A percentile compares a stretch with the other conserved stretches of the same genome.
Conservation (phyloP, 2,113 vertebrate genomes). For the Calidris pygmaea region DNA sequence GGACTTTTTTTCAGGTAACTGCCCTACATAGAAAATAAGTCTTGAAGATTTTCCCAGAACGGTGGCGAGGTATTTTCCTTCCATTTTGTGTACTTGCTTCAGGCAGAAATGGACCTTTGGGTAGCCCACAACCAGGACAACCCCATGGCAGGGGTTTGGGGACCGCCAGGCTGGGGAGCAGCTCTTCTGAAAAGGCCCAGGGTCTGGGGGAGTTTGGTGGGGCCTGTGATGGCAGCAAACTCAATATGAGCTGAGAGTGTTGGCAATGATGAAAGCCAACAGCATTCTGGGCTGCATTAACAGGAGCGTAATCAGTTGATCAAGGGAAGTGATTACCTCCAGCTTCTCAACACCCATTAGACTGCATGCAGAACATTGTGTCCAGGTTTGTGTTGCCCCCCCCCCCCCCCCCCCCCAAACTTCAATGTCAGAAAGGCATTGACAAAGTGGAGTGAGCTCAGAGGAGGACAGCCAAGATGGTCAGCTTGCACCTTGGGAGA, state of each 20-base stretch:
- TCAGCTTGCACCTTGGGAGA: neutral
- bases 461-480: neutral
- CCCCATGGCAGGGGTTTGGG: neutral
- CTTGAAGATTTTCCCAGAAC: neutral
- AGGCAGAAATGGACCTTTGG: neutral
- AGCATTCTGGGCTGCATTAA: neutral
- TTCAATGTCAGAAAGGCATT: neutral
- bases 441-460: neutral
- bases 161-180: neutral
- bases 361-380: neutral
- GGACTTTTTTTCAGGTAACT: neutral
- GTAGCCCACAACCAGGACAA: neutral
- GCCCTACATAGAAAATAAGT: neutral
- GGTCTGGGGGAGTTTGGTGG: no score
- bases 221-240: neutral
- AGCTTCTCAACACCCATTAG: neutral
- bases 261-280: neutral
- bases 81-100: neutral
- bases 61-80: neutral
- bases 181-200: neutral
- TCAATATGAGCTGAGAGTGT: neutral
- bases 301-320: neutral
- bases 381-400: neutral
- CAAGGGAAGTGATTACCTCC: neutral
- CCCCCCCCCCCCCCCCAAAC: accelerated